phyloP scores from a whole-genome alignment of 2,888 invertebrate genomes.

The Spicauda simplicius region DNA sequence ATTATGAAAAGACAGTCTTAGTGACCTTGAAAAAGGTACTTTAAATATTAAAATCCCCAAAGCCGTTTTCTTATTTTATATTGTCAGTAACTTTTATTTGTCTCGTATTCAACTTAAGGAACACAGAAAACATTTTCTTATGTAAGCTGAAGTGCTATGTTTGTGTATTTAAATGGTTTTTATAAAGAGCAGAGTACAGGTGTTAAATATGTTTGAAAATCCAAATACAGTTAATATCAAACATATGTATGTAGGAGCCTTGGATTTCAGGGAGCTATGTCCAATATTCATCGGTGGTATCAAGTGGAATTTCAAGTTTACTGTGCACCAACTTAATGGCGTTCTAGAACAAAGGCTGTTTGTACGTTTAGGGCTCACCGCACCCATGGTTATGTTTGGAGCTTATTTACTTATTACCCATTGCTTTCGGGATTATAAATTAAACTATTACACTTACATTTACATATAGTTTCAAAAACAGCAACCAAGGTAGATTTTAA shows the following conservation, averaged over 20 bases:
- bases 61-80: too few relatives aligned
- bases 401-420: slow-evolving; percentile 29
- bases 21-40: too few relatives aligned
- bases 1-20: too few relatives aligned
- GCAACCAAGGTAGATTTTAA: not conserved
- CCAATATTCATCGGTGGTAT: slow-evolving; percentile 13
- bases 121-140: not conserved
- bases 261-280: not conserved
- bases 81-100: slow-evolving; percentile 19
- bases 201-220: too few relatives aligned
- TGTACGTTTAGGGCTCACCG: slow-evolving; percentile 32
- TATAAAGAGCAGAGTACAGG: too few relatives aligned
- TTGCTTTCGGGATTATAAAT: slow-evolving; percentile 12
- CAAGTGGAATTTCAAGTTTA: slow-evolving; percentile 37
- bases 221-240: too few relatives aligned
- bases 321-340: slow-evolving; percentile 36
- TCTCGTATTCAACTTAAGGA: not conserved
- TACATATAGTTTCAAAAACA: not conserved
- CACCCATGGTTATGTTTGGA: slow-evolving; percentile 10
- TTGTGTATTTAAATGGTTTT: too few relatives aligned
- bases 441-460: not conserved
- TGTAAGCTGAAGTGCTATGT: too few relatives aligned
- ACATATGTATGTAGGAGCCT: not conserved
- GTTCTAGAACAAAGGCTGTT: slow-evolving; percentile 41
- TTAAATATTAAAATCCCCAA: too few relatives aligned